These are phyloP conservation scores for Netelia virgata DNA, from an alignment of 2,888 invertebrate species.

Conservation along the genomic window DNA sequence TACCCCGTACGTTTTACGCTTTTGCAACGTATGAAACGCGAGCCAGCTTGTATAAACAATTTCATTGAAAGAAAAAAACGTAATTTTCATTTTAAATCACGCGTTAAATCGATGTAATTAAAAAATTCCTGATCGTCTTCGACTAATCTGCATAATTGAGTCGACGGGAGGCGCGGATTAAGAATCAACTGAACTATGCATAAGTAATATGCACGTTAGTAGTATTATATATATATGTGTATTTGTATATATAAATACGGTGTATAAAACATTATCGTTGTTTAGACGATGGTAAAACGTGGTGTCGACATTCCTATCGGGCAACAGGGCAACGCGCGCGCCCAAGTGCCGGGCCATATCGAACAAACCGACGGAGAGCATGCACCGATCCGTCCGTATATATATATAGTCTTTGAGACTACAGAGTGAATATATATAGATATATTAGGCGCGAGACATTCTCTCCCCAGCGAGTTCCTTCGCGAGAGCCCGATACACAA, in stretches of 20 bases:
- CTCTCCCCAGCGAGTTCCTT: constrained; percentile 1
- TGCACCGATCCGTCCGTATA: neutral
- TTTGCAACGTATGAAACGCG: neutral
- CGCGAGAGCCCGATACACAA: constrained; percentile 4
- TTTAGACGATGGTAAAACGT: constrained; percentile 58
- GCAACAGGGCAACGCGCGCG: constrained; percentile 57
- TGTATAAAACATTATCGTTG: neutral
- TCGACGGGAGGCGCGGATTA: neutral
- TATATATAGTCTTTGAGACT: neutral
- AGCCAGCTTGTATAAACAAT: neutral
- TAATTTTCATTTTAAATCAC: no score
- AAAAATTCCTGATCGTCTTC: neutral
- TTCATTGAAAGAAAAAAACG: neutral
- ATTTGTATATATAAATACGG: neutral
- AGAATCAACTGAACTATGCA: neutral
- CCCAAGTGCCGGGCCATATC: constrained; percentile 28
- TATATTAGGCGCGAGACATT: constrained; percentile 12
- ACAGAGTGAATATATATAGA: neutral
- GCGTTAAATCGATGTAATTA: neutral
- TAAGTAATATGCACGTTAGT: neutral
- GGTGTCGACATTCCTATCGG: constrained; percentile 71
- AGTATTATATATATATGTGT: neutral
- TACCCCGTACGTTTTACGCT: neutral
- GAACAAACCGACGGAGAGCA: constrained; percentile 22
- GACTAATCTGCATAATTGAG: neutral